Percentiles rank a stretch among this genome's conserved stretches.
phyloP scores from a whole-genome alignment of 2,797 vertebrate species.

The Tamandua tetradactyla region DNA sequence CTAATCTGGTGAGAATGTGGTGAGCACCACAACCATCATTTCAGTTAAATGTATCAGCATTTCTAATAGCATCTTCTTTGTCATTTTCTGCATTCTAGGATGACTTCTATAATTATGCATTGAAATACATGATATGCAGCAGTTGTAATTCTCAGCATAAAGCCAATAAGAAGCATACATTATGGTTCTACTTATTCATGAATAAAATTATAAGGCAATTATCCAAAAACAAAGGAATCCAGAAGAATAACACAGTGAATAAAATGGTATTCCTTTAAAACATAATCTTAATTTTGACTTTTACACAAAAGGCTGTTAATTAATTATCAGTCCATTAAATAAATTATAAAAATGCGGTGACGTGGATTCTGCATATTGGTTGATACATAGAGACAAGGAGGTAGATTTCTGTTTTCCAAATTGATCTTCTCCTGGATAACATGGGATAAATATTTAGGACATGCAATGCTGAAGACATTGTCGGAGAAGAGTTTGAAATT shows the following conservation, averaged over 20 bases:
- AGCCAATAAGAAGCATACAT: neutral
- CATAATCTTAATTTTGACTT: neutral
- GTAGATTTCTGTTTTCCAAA: neutral
- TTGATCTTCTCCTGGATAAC: neutral
- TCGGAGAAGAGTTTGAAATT: neutral
- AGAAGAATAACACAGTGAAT: conserved; percentile 7
- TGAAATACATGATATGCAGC: conserved; percentile 28
- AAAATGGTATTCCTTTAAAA: neutral
- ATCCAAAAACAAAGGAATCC: conserved; percentile 16
- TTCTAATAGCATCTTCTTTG: neutral
- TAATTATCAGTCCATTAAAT: neutral
- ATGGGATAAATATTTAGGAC: neutral
- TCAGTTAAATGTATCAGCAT: conserved; percentile 43
- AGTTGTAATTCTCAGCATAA: conserved; percentile 36
- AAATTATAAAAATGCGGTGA: neutral
- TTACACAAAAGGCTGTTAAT: neutral
- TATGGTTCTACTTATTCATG: neutral
- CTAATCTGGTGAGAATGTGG: neutral
- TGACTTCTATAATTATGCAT: conserved; percentile 39
- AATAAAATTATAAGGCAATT: neutral
- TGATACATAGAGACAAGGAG: neutral
- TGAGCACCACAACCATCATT: neutral
- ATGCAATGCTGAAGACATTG: fast-evolving
- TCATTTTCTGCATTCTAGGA: neutral
- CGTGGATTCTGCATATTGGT: neutral